These are phyloP conservation scores for Rhineura floridana DNA, from an alignment of 2,113 vertebrate genomes.

Conservation along the genomic window DNA sequence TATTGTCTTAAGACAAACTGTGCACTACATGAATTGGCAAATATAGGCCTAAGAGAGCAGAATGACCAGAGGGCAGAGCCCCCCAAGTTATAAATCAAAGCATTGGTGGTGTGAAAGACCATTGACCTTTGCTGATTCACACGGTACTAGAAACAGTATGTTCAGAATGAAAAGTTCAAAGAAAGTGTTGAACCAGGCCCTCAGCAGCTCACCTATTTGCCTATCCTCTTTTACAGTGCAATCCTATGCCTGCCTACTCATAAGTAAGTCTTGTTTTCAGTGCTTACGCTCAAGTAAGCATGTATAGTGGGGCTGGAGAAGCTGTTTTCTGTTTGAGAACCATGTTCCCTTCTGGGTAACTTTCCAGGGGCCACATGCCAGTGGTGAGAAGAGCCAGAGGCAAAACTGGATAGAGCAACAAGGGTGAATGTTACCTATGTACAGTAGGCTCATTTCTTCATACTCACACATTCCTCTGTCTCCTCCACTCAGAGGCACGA, in stretches of 20 bases:
- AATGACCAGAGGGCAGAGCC: too few species aligned
- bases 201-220: slow-evolving; percentile 48
- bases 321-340: too few species aligned
- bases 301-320: too few species aligned
- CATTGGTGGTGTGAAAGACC: slow-evolving; percentile 43
- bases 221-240: slow-evolving; percentile 16
- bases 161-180: slow-evolving; percentile 44
- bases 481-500: too few species aligned
- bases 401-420: too few species aligned
- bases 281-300: background rate
- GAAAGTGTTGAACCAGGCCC: slow-evolving; percentile 29
- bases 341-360: too few species aligned
- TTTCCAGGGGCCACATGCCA: too few species aligned
- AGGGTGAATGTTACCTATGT: too few species aligned
- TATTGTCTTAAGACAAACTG: background rate
- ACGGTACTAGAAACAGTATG: background rate
- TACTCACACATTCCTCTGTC: too few species aligned
- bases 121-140: slow-evolving; percentile 23
- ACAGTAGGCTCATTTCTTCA: too few species aligned
- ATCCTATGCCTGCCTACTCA: background rate
- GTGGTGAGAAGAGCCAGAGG: too few species aligned
- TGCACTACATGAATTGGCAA: background rate
- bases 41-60: too few species aligned
- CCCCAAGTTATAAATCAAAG: slow-evolving; percentile 3
- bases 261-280: background rate